Conservation (phyloP, 2,888 invertebrate species). For the Steinernema scapterisci region DNA sequence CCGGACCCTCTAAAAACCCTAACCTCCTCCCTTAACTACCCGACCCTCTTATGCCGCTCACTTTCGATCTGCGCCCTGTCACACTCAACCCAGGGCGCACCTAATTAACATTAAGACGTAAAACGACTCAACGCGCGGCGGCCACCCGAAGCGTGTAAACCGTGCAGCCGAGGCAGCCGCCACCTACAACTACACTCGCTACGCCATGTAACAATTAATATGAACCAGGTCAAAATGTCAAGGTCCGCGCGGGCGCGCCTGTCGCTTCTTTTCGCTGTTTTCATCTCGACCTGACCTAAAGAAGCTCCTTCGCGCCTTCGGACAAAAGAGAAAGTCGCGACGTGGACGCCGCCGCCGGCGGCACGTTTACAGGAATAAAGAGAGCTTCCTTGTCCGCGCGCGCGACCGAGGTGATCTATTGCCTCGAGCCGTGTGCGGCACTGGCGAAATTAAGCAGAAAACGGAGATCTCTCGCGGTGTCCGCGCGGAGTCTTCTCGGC, state of each 20-base stretch:
- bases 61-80: neutral
- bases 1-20: too few relatives aligned
- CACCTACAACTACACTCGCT: conserved; percentile 12
- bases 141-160: conserved; percentile 8
- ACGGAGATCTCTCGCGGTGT: too few relatives aligned
- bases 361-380: neutral
- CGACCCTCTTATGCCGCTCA: neutral
- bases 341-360: neutral
- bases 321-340: neutral
- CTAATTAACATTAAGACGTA: neutral
- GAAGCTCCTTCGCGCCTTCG: neutral
- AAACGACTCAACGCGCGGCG: neutral
- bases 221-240: conserved; percentile 32
- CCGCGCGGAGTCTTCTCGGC: too few relatives aligned
- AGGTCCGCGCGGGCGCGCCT: conserved; percentile 17
- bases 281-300: neutral
- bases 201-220: conserved; percentile 32
- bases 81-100: too few relatives aligned
- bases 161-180: neutral
- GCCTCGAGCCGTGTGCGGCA: neutral
- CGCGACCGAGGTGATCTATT: neutral
- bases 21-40: neutral
- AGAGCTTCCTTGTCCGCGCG: neutral
- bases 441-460: neutral
- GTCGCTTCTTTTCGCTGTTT: neutral